Percentiles rank a stretch among this genome's conserved stretches.
phyloP scores from a whole-genome alignment of 1,140 invertebrate genomes.

The Drosophila hydei region DNA sequence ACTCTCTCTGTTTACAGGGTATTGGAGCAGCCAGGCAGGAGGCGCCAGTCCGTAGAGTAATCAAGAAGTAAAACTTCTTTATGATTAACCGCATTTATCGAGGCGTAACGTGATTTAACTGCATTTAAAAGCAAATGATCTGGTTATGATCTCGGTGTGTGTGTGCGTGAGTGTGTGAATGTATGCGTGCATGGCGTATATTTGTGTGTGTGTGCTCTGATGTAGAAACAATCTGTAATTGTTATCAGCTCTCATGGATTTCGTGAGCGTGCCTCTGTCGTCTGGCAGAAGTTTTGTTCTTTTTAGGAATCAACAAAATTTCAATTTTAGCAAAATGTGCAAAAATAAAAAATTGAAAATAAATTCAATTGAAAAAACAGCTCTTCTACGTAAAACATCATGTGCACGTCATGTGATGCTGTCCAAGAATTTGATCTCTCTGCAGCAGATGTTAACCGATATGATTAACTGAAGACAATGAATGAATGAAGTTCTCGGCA shows the following conservation, averaged over 20 bases:
- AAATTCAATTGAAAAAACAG: neutral
- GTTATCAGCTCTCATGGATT: slow-evolving; percentile 23
- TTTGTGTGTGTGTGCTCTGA: neutral
- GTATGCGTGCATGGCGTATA: too few relatives aligned
- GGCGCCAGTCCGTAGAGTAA: slow-evolving; percentile 22
- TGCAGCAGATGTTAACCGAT: slow-evolving; percentile 29
- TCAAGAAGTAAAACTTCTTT: slow-evolving; percentile 48
- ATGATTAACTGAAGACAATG: too few relatives aligned
- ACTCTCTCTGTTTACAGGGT: slow-evolving; percentile 19
- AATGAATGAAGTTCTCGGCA: too few relatives aligned
- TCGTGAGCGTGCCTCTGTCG: slow-evolving; percentile 7
- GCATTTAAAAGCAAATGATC: slow-evolving; percentile 69
- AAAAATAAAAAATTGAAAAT: slow-evolving; percentile 42
- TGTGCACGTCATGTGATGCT: slow-evolving; percentile 36
- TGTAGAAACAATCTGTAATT: slow-evolving; percentile 25
- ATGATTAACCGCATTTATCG: slow-evolving; percentile 77
- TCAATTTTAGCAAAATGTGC: slow-evolving; percentile 49
- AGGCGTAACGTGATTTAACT: slow-evolving; percentile 79
- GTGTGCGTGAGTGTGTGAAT: neutral
- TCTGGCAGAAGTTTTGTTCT: slow-evolving; percentile 45
- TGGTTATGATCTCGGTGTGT: slow-evolving; percentile 46
- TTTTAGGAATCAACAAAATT: slow-evolving; percentile 50
- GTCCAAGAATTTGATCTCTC: slow-evolving; percentile 10
- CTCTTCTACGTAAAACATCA: neutral
- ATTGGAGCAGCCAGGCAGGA: slow-evolving; percentile 3